Evolutionary conservation across 2,888 invertebrate species (phyloP).

Genomic region (Gasteruption jaculator): DNA sequence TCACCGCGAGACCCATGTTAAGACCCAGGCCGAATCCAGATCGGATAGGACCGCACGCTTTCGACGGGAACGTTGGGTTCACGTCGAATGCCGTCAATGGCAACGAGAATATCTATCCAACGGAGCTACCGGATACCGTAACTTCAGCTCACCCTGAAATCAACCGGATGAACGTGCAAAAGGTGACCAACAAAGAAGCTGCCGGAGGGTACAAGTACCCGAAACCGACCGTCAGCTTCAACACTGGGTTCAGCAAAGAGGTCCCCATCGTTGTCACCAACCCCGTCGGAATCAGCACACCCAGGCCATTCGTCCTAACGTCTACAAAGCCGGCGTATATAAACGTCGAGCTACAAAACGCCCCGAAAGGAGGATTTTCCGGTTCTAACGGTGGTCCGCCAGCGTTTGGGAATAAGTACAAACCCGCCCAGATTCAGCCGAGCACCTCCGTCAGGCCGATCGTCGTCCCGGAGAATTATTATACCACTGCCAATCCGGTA

Average conservation of each 20-base stretch:
- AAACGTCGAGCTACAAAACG: slow-evolving; percentile 34
- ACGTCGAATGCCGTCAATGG: slow-evolving; percentile 19
- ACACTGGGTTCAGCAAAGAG: slow-evolving; percentile 21
- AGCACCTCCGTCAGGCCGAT: slow-evolving; percentile 17
- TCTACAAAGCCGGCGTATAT: slow-evolving; percentile 31
- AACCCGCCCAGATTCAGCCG: slow-evolving; percentile 14
- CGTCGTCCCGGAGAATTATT: slow-evolving; percentile 5
- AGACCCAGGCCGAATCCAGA: slow-evolving; percentile 32
- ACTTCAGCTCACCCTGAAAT: too few species aligned
- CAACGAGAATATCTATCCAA: slow-evolving; percentile 6
- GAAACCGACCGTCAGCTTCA: slow-evolving; percentile 30
- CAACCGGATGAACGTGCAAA: slow-evolving; percentile 27
- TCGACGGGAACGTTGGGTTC: slow-evolving; percentile 29
- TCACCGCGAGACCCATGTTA: slow-evolving; percentile 30
- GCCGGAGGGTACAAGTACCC: slow-evolving; percentile 7
- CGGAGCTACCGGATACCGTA: slow-evolving; percentile 19
- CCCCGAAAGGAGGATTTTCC: slow-evolving; percentile 22
- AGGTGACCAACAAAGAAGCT: slow-evolving; percentile 20
- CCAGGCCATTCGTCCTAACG: slow-evolving; percentile 4
- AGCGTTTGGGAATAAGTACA: slow-evolving; percentile 24
- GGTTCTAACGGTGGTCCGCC: slow-evolving; percentile 24
- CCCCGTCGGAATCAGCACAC: background rate
- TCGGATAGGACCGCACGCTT: slow-evolving; percentile 42
- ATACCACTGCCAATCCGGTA: slow-evolving; percentile 24
- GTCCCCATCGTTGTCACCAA: slow-evolving; percentile 5